Evolutionary conservation across 2,888 invertebrate species (phyloP).

Genomic region (Celastrina argiolus): DNA sequence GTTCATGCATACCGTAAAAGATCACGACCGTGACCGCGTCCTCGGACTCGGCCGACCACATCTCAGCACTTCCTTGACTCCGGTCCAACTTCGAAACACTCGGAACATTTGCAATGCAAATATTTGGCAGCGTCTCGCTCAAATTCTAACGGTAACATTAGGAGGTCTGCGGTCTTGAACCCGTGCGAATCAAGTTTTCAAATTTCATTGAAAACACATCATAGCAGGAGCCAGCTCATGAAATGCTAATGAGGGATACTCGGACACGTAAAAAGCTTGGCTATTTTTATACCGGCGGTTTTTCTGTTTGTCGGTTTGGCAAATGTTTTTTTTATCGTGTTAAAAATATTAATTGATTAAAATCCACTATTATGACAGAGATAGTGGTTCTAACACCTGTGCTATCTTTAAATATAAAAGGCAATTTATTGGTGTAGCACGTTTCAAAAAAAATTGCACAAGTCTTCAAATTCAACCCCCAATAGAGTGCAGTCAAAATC

Average conservation of each 20-base stretch:
- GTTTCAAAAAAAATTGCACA: too few species aligned
- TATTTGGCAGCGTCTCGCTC: neutral
- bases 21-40: neutral
- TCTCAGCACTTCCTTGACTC: neutral
- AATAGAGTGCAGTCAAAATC: too few species aligned
- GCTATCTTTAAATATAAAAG: too few species aligned
- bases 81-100: neutral
- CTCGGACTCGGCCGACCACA: neutral
- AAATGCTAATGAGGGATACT: neutral
- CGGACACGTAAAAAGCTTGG: neutral
- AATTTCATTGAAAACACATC: neutral
- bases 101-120: neutral
- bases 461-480: too few species aligned
- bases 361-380: too few species aligned
- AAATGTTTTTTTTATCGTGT: neutral
- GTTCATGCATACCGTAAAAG: neutral
- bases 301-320: neutral
- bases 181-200: conserved; percentile 5
- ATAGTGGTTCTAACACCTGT: too few species aligned
- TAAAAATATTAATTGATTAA: neutral
- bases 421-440: too few species aligned
- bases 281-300: neutral
- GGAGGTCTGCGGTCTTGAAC: neutral
- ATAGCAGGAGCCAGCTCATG: conserved; percentile 4
- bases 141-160: neutral